Base-by-base conservation (phyloP, 2,797 vertebrate species). In the Alca torda region DNA sequence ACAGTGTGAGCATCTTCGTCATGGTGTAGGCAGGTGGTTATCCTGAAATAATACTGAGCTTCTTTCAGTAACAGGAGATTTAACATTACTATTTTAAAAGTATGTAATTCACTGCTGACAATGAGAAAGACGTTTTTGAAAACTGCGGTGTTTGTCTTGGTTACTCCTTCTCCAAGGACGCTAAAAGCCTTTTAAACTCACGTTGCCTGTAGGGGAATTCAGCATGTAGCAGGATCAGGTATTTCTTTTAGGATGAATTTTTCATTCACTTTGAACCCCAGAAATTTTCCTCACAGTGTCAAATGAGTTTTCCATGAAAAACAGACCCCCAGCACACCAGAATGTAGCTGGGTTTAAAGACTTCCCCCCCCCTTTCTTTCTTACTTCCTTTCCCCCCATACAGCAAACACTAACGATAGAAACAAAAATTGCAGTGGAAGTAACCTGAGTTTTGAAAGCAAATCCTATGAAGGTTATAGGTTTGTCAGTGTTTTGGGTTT, bases 261-360 rank as follows among this genome's bases (percentile, higher is more conserved):
- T 89, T 50, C 41, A 56, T 59, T 88, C 31, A 76, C 43, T 57
- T 51, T 69, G 91, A 93, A 68, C 1, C 46, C 30, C 31, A 11
- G 50, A 80, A 80, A 43, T 83, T 69, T 94, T 80, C 51, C 60
- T 90, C 65, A 85, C 41, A 54, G 45, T 46, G 1, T 51, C 89
- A 94, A 91, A 92, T 88, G 91, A 95, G 84, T 92, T 94, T 91
- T 92, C 95, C 69, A 88, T 90, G 92, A 95, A 90, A 96, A 97
- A 69, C 30, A 95, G 89, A 64, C 54, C 80, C 69, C 90, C n/a
- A 84, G 74, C 77, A 92, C 77, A 91, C 57, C 31, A 83, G 46
- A 96, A 92, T 69, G 50, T 78, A 80, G 84, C 67, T 83, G 88
- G 84, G 95, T 95, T 96, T 61, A 59, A 81, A 77, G n/a, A 61